A percentile compares a stretch with the other conserved stretches of the same genome.
Evolutionary conservation across 2,888 invertebrate genomes (phyloP).

Genomic region (Caenorhabditis sp.): DNA sequence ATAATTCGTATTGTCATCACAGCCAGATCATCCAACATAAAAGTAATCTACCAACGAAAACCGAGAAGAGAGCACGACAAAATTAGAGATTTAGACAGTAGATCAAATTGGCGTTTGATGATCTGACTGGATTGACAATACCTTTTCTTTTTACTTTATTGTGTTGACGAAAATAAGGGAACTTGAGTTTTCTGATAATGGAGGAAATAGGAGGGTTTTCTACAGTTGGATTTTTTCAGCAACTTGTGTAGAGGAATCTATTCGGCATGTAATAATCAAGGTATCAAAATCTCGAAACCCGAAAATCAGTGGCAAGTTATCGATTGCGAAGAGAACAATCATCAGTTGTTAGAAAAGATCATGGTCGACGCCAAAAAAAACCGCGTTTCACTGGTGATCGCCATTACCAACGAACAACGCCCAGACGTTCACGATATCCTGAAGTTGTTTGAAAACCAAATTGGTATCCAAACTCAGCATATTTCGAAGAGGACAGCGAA

Average conservation of each 20-base stretch:
- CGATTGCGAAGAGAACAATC: constrained; percentile 3
- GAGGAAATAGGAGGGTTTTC: not conserved
- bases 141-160: too few relatives aligned
- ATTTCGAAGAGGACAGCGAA: constrained; percentile 9
- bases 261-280: constrained; percentile 7
- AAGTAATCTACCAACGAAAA: too few relatives aligned
- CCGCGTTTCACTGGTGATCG: constrained; percentile 8
- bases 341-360: not conserved
- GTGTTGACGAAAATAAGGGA: too few relatives aligned
- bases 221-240: constrained; percentile 5
- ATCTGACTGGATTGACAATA: too few relatives aligned
- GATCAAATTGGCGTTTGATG: too few relatives aligned
- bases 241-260: constrained; percentile 13
- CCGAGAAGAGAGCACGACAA: too few relatives aligned
- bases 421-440: constrained; percentile 26
- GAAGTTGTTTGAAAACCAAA: constrained; percentile 27
- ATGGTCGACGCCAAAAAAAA: constrained; percentile 11
- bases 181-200: too few relatives aligned
- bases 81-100: too few relatives aligned
- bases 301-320: constrained; percentile 7
- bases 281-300: not conserved
- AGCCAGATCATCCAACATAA: too few relatives aligned
- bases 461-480: constrained; percentile 34
- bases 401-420: constrained; percentile 11
- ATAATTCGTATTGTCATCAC: too few relatives aligned